phyloP scores from a whole-genome alignment of 2,888 invertebrate species.

The Lissonota sp. region DNA sequence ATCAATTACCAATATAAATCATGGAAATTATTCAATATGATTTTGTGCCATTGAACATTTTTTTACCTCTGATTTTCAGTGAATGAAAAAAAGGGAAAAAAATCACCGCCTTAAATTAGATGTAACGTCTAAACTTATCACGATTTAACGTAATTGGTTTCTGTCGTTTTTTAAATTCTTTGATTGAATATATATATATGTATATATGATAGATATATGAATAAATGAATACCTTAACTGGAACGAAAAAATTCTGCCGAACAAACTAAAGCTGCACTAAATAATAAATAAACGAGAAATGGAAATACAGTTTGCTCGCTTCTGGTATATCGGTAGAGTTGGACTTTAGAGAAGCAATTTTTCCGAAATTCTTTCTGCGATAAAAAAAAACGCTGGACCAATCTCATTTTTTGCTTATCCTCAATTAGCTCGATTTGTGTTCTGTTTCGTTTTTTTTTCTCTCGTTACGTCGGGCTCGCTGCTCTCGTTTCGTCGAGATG shows the following conservation, averaged over 20 bases:
- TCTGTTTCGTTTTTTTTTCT: background rate
- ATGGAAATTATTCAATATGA: no score
- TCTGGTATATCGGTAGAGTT: background rate
- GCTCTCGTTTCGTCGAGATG: slow-evolving; percentile 67
- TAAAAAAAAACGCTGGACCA: slow-evolving; percentile 20
- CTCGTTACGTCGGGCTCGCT: slow-evolving; percentile 53
- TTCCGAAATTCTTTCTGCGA: no score
- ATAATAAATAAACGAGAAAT: slow-evolving; percentile 18
- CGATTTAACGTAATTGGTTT: no score
- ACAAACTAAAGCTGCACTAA: slow-evolving; percentile 35
- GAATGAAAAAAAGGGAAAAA: no score
- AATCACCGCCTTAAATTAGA: no score
- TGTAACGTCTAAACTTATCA: no score
- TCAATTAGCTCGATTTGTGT: slow-evolving; percentile 19
- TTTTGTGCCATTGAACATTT: no score
- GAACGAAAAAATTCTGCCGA: slow-evolving; percentile 19
- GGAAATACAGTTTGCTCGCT: background rate
- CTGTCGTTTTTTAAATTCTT: no score
- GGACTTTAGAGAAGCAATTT: slow-evolving; percentile 16
- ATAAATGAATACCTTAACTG: slow-evolving; percentile 31
- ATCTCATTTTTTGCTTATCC: slow-evolving; percentile 18
- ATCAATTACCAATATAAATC: no score
- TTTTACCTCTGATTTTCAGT: no score
- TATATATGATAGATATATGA: slow-evolving; percentile 20
- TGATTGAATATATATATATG: background rate